A percentile compares a stretch with the other conserved stretches of the same genome.
Evolutionary conservation across 2,888 invertebrate species (phyloP).

Genomic region (Aethes cnicana): DNA sequence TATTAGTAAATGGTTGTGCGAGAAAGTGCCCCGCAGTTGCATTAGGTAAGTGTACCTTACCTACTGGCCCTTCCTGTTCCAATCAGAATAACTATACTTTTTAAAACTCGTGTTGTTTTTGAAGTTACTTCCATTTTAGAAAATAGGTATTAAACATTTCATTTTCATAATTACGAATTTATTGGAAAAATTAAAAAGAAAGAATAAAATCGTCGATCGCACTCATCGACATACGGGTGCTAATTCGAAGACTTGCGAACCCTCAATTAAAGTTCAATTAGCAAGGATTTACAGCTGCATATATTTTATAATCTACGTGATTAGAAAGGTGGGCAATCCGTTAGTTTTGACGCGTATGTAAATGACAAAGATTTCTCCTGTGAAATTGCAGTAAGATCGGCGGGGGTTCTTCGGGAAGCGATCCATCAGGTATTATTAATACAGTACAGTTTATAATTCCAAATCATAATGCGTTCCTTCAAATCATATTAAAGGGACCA

Average conservation of each 20-base stretch:
- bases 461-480: too few relatives aligned
- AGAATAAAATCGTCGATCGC: background rate
- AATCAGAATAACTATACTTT: too few relatives aligned
- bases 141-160: too few relatives aligned
- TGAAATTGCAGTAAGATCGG: too few relatives aligned
- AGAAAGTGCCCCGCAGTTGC: slow-evolving; percentile 28
- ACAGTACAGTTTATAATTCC: too few relatives aligned
- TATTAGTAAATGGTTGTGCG: slow-evolving; percentile 25
- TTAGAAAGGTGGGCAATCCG: slow-evolving; percentile 4
- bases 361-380: slow-evolving; percentile 5
- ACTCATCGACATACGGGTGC: background rate
- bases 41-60: slow-evolving; percentile 3
- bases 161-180: too few relatives aligned
- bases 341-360: slow-evolving; percentile 21
- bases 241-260: background rate
- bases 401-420: too few relatives aligned
- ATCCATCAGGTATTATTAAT: too few relatives aligned
- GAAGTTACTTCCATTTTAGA: too few relatives aligned
- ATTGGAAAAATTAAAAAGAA: too few relatives aligned
- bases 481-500: too few relatives aligned
- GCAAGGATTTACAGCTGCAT: slow-evolving; percentile 11
- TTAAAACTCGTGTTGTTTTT: too few relatives aligned
- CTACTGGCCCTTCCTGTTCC: slow-evolving; percentile 20
- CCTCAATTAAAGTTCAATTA: slow-evolving; percentile 15
- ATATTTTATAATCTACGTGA: slow-evolving; percentile 13